A percentile compares a stretch with the other conserved stretches of the same genome.
These are phyloP conservation scores for Rhinoptilus africanus DNA, from an alignment of 2,113 vertebrate species.

Conservation along the genomic window DNA sequence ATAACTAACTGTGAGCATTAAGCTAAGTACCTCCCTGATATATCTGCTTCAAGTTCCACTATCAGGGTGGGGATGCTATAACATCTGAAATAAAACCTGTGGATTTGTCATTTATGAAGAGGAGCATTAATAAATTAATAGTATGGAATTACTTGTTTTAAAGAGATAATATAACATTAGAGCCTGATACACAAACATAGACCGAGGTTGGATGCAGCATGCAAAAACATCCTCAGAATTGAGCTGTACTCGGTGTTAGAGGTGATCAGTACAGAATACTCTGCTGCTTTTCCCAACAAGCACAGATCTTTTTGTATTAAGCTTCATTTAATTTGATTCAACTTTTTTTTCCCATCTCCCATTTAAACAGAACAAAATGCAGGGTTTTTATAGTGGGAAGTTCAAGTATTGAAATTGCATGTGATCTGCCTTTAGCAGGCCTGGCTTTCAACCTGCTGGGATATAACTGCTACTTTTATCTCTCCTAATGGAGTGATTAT, in stretches of 20 bases:
- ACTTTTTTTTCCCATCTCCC: neutral
- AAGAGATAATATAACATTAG: neutral
- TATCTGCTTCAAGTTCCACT: neutral
- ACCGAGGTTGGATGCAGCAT: neutral
- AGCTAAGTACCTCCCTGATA: neutral
- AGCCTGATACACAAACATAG: neutral
- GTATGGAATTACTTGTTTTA: neutral
- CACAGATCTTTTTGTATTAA: neutral
- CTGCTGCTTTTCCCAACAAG: neutral
- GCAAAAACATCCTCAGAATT: neutral
- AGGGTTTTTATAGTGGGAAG: neutral
- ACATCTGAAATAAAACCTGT: neutral
- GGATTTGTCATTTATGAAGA: neutral
- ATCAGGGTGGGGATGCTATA: neutral
- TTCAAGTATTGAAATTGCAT: neutral
- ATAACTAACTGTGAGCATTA: neutral
- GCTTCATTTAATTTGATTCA: neutral
- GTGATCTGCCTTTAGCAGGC: neutral
- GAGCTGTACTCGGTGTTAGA: neutral
- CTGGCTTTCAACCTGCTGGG: neutral
- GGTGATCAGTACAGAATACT: neutral
- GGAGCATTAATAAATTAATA: neutral
- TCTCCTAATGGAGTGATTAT: neutral
- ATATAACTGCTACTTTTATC: neutral
- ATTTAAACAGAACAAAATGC: neutral